These are phyloP conservation scores for Saturnia pavonia DNA, from an alignment of 2,888 invertebrate species.

Conservation along the genomic window DNA sequence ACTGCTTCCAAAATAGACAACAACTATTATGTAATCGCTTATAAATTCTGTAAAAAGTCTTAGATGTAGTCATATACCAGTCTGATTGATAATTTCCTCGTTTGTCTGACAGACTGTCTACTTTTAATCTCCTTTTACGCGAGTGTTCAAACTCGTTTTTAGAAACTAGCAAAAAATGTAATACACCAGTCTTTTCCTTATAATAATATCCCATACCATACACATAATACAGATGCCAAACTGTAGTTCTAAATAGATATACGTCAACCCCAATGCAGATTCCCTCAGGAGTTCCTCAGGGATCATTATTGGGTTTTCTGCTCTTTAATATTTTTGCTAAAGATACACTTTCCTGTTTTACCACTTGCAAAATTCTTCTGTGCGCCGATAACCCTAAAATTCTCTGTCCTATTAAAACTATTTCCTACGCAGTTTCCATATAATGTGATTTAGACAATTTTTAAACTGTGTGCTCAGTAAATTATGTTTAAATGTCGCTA, in stretches of 20 bases:
- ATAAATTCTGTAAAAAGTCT: background rate
- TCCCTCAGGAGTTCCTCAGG: background rate
- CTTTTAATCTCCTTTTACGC: background rate
- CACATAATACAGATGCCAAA: no score
- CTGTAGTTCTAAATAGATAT: background rate
- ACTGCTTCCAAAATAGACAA: background rate
- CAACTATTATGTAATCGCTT: background rate
- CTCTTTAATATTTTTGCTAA: no score
- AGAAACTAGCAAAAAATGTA: background rate
- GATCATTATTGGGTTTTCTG: background rate
- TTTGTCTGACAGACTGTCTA: slow-evolving; percentile 6
- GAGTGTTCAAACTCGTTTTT: background rate
- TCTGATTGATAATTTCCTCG: slow-evolving; percentile 8
- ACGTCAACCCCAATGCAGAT: background rate
- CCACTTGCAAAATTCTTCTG: no score
- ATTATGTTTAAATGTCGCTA: no score
- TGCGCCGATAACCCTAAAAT: no score
- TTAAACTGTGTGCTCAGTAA: no score
- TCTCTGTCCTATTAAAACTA: no score
- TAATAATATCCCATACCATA: background rate
- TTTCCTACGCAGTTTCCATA: no score
- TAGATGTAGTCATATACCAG: background rate
- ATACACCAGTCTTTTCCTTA: background rate
- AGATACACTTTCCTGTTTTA: no score
- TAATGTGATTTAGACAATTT: no score